Percentiles rank a stretch among this genome's conserved stretches.
Conservation (phyloP, 2,888 invertebrate genomes). For the Sylvicola cinctus region DNA sequence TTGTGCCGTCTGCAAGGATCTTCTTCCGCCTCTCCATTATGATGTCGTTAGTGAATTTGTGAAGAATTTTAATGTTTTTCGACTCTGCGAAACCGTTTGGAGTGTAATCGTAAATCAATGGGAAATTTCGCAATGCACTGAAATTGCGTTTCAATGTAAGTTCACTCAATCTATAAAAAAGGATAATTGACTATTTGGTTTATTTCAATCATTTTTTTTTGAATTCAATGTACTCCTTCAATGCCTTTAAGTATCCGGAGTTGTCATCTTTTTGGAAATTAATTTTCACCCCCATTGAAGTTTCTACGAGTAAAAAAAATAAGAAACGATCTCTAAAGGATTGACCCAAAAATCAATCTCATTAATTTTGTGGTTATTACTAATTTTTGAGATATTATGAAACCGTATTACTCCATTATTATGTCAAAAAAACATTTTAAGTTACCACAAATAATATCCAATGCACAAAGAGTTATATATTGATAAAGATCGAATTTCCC, state of each 20-base stretch:
- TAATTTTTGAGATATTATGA: conserved; percentile 3
- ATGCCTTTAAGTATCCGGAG: conserved; percentile 52
- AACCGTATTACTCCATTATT: too few species aligned
- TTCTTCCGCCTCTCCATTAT: conserved; percentile 27
- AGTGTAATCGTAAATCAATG: conserved; percentile 1
- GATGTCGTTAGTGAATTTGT: conserved; percentile 32
- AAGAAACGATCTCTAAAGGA: too few species aligned
- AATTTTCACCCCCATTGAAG: conserved; percentile 62
- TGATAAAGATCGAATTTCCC: conserved; percentile 35
- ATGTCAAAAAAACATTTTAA: too few species aligned
- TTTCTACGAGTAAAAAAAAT: conserved; percentile 33
- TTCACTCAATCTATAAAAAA: neutral
- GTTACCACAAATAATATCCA: conserved; percentile 43
- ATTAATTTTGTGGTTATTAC: neutral
- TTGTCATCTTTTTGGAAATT: conserved; percentile 47
- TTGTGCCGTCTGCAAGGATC: conserved; percentile 11
- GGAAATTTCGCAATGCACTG: neutral
- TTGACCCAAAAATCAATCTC: neutral
- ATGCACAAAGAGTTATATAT: conserved; percentile 33
- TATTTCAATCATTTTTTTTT: conserved; percentile 16
- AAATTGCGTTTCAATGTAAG: neutral
- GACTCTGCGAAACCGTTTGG: neutral
- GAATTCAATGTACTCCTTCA: conserved; percentile 38
- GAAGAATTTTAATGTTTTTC: conserved; percentile 9
- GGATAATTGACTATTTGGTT: too few species aligned